Evolutionary conservation across 2,113 vertebrate genomes (phyloP).

Genomic region (Aplodontia rufa): DNA sequence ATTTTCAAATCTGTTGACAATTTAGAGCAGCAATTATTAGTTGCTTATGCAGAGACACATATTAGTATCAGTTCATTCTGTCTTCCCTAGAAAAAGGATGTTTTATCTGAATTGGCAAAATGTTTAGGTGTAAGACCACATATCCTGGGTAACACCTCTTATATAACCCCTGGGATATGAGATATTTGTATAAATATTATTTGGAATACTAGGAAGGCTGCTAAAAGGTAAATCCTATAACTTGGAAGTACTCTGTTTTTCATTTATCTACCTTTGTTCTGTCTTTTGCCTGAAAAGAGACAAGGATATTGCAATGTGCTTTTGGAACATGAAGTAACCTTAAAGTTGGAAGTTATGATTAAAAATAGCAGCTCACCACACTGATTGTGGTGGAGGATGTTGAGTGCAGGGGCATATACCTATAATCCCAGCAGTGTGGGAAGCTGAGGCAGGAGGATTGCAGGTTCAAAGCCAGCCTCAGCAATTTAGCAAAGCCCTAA

Average conservation of each 20-base stretch:
- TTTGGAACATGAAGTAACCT: not conserved
- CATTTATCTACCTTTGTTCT: not conserved
- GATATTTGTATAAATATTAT: not conserved
- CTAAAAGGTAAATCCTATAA: not conserved
- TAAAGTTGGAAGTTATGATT: not conserved
- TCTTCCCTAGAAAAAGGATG: not conserved
- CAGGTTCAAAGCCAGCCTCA: too few relatives aligned
- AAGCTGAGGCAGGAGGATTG: too few relatives aligned
- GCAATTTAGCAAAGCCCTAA: too few relatives aligned
- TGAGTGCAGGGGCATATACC: too few relatives aligned
- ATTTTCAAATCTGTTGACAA: conserved; percentile 30
- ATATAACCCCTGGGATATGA: not conserved
- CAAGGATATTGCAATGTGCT: not conserved
- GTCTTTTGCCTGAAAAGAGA: not conserved
- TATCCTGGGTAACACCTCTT: not conserved
- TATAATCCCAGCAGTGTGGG: too few relatives aligned
- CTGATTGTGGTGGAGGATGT: too few relatives aligned
- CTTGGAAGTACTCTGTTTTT: not conserved
- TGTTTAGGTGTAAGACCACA: not conserved
- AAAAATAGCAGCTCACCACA: not conserved
- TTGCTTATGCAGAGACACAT: not conserved
- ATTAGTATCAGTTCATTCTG: not conserved
- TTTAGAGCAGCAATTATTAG: not conserved
- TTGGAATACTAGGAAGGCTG: not conserved
- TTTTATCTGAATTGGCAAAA: not conserved